Evolutionary conservation across 2,888 invertebrate species (phyloP).

Genomic region (Homarus gammarus): DNA sequence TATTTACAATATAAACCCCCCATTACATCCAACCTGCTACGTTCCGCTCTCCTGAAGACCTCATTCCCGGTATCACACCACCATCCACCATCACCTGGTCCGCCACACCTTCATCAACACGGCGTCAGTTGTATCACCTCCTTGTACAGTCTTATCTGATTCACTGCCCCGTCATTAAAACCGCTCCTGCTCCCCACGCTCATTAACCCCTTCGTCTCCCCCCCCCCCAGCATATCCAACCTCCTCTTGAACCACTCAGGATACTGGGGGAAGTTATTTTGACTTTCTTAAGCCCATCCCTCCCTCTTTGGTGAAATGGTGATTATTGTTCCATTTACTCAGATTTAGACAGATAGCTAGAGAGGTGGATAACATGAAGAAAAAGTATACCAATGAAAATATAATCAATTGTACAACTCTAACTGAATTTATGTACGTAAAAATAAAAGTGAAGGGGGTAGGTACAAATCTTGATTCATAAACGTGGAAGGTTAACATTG

Average conservation of each 20-base stretch:
- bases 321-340: too few species aligned
- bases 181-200: neutral
- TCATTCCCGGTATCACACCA: neutral
- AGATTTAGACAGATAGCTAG: too few species aligned
- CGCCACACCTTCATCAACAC: conserved; percentile 15
- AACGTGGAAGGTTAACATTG: too few species aligned
- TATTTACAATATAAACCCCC: conserved; percentile 37
- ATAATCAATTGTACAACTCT: too few species aligned
- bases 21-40: conserved; percentile 36
- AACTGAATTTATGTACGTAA: too few species aligned
- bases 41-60: conserved; percentile 24
- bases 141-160: conserved; percentile 43
- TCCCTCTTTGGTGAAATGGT: too few species aligned
- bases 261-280: neutral
- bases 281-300: too few species aligned
- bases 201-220: neutral
- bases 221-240: neutral
- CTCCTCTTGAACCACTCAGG: neutral
- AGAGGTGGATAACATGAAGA: too few species aligned
- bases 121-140: conserved; percentile 19
- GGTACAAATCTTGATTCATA: too few species aligned
- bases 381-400: too few species aligned
- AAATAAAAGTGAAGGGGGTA: too few species aligned
- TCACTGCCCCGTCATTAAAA: conserved; percentile 38
- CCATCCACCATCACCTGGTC: neutral